These are phyloP conservation scores for Rhipidura dahli DNA, from an alignment of 2,113 vertebrate genomes.

Conservation along the genomic window DNA sequence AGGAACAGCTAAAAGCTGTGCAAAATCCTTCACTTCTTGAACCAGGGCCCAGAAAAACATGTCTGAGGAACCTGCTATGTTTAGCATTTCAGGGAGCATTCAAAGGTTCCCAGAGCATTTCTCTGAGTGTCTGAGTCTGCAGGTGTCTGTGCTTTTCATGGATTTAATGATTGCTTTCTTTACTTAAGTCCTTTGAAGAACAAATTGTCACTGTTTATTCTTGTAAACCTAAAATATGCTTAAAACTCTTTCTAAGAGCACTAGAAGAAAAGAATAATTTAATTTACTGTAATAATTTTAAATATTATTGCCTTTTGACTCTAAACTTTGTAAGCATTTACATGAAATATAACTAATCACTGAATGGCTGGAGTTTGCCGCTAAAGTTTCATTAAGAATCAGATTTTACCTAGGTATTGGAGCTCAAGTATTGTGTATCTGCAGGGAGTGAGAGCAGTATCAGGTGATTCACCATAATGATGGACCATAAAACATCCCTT, in stretches of 20 bases:
- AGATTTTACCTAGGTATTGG: neutral
- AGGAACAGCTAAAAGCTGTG: neutral
- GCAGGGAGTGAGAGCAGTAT: too few relatives aligned
- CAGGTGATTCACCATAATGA: too few relatives aligned
- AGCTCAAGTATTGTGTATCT: neutral
- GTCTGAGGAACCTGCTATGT: neutral
- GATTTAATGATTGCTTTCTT: constrained; percentile 28
- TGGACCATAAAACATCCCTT: neutral
- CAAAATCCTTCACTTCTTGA: neutral
- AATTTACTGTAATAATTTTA: neutral
- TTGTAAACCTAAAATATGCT: constrained; percentile 2
- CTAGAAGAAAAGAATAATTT: neutral
- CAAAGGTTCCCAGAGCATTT: constrained; percentile 29
- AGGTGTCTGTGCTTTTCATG: neutral
- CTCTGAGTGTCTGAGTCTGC: neutral
- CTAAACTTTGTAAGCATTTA: neutral
- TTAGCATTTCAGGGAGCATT: constrained; percentile 47
- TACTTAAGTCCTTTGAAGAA: neutral
- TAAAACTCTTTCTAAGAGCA: neutral
- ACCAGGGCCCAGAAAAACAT: neutral
- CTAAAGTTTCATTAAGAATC: neutral
- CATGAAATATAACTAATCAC: neutral
- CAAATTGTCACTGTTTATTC: neutral
- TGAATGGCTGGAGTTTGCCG: neutral
- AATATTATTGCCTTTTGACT: neutral